These are phyloP conservation scores for Euphonia xanthogaster DNA, from an alignment of 2,797 vertebrate genomes.

Conservation along the genomic window DNA sequence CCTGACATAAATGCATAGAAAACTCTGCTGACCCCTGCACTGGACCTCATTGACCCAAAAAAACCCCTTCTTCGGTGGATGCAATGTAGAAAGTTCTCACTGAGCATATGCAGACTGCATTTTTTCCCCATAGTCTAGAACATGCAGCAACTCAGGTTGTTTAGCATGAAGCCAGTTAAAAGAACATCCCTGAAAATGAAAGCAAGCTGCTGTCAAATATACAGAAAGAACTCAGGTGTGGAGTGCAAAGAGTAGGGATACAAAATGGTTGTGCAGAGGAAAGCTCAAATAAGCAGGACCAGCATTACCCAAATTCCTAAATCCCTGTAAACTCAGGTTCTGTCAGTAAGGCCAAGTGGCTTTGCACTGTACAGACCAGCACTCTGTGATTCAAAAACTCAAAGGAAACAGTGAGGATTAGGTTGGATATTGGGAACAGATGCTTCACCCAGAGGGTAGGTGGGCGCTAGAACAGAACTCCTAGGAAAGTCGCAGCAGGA, in stretches of 20 bases:
- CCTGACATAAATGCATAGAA: background rate
- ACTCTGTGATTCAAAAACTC: background rate
- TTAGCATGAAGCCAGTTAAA: background rate
- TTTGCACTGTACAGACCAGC: background rate
- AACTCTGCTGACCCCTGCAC: background rate
- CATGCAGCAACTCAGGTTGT: background rate
- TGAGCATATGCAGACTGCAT: background rate
- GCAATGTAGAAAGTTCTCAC: background rate
- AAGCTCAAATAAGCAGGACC: background rate
- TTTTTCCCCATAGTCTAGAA: background rate
- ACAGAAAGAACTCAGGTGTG: background rate
- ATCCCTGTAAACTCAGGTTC: background rate
- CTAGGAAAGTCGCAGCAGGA: background rate
- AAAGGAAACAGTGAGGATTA: background rate
- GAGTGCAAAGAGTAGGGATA: background rate
- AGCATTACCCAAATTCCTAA: background rate
- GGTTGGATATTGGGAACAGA: background rate
- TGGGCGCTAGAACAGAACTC: background rate
- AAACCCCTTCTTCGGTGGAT: background rate
- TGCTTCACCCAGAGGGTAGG: background rate
- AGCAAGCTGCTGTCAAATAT: background rate
- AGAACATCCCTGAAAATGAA: background rate
- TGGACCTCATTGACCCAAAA: background rate
- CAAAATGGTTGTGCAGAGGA: background rate
- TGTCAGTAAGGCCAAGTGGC: background rate